Percentiles rank a stretch among this genome's conserved stretches.
phyloP scores from a whole-genome alignment of 2,113 vertebrate genomes.

The Phylloscopus trochiloides region DNA sequence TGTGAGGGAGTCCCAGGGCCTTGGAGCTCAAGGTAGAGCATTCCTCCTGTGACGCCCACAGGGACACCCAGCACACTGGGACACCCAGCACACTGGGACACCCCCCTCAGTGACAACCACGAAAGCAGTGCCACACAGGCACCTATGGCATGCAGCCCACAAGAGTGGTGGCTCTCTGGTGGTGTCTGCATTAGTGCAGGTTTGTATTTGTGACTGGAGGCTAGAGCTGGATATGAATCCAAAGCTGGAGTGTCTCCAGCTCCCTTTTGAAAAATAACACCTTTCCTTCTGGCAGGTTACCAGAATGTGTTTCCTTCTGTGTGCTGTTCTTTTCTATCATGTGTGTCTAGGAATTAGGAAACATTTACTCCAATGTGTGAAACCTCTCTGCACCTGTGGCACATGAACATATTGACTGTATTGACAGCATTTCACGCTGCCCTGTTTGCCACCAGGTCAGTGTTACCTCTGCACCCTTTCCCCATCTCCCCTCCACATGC shows the following conservation, averaged over 20 bases:
- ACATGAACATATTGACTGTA: background rate
- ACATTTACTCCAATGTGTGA: background rate
- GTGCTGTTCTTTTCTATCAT: background rate
- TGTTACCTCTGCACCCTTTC: background rate
- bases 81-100: background rate
- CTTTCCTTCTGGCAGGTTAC: background rate
- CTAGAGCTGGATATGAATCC: background rate
- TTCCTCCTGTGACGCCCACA: background rate
- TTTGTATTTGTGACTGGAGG: background rate
- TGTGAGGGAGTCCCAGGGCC: background rate
- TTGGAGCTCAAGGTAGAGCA: background rate
- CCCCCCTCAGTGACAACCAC: fast-evolving
- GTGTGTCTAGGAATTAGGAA: background rate
- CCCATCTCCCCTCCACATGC: background rate
- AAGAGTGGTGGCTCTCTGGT: background rate
- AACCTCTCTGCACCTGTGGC: background rate
- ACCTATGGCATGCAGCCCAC: fast-evolving
- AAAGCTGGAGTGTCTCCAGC: background rate
- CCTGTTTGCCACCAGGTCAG: fast-evolving
- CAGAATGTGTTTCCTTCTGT: background rate
- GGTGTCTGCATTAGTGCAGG: too few species aligned
- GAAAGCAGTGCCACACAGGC: fast-evolving
- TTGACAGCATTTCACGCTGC: background rate
- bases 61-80: background rate
- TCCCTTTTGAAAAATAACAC: background rate